These are phyloP conservation scores for Periophthalmodon schlosseri DNA, from an alignment of 2,113 vertebrate species.

Conservation along the genomic window DNA sequence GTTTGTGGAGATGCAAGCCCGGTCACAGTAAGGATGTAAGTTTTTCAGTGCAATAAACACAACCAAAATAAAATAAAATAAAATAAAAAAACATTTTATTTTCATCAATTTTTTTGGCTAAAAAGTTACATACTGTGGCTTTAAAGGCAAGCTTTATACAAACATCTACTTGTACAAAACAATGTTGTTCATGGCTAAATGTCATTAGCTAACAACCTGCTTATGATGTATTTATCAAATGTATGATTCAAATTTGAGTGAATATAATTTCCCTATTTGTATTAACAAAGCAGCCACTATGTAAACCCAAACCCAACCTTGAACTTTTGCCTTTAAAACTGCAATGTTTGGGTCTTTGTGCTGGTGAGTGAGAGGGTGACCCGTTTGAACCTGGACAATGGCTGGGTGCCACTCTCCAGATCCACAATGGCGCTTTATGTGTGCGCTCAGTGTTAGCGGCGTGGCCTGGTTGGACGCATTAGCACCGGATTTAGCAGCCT, in stretches of 20 bases:
- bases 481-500: slow-evolving; percentile 40
- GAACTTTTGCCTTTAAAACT: background rate
- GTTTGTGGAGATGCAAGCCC: too few species aligned
- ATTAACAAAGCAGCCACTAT: background rate
- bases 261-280: background rate
- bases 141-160: too few species aligned
- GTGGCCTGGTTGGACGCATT: slow-evolving; percentile 65
- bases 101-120: too few species aligned
- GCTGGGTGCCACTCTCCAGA: slow-evolving; percentile 58
- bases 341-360: background rate
- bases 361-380: slow-evolving; percentile 35
- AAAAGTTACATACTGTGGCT: too few species aligned
- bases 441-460: slow-evolving; percentile 58
- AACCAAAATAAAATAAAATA: too few species aligned
- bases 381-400: slow-evolving; percentile 67
- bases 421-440: slow-evolving; percentile 72
- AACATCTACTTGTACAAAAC: background rate
- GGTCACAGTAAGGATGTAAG: too few species aligned
- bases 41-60: too few species aligned
- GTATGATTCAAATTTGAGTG: slow-evolving; percentile 11
- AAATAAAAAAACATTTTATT: too few species aligned
- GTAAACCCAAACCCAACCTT: background rate
- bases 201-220: background rate
- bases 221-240: background rate
- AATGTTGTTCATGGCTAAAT: background rate